A percentile compares a stretch with the other conserved stretches of the same genome.
Conservation (phyloP, 2,797 vertebrate genomes). For the Parotocinclus haroldoi region DNA sequence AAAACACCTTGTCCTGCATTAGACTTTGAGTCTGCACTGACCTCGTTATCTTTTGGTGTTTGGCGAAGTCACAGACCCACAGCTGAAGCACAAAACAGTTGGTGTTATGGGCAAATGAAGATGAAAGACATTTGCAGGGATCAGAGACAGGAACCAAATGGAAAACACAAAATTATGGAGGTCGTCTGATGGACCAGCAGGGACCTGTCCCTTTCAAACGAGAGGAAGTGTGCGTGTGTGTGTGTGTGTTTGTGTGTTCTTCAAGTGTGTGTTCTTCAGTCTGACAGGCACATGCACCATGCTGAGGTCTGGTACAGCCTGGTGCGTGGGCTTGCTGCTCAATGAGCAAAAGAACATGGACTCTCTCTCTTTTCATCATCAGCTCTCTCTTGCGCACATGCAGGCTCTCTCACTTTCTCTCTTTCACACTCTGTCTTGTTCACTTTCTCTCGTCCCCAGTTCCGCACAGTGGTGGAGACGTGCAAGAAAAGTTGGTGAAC, state of each 20-base stretch:
- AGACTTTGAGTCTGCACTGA: too few relatives aligned
- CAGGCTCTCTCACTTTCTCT: not conserved
- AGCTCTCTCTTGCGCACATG: not conserved
- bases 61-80: constrained; percentile 1
- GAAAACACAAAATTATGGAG: constrained; percentile 24
- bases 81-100: constrained; percentile 15
- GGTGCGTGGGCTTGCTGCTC: constrained; percentile 51
- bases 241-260: too few relatives aligned
- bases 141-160: not conserved
- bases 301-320: constrained; percentile 53
- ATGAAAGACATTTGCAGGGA: not conserved
- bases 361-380: constrained; percentile 1
- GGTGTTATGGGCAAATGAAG: not conserved
- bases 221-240: constrained; percentile 10
- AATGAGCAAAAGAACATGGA: constrained; percentile 33
- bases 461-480: constrained; percentile 43
- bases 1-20: too few relatives aligned
- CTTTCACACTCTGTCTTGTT: not conserved
- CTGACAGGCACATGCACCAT: constrained; percentile 45
- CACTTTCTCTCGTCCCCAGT: constrained; percentile 22
- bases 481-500: too few relatives aligned
- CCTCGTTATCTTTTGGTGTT: not conserved
- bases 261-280: constrained; percentile 13
- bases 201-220: constrained; percentile 32
- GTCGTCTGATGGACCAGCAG: constrained; percentile 32